A percentile compares a stretch with the other conserved stretches of the same genome.
These are phyloP conservation scores for Sula dactylatra DNA, from an alignment of 2,113 vertebrate genomes.

Conservation along the genomic window DNA sequence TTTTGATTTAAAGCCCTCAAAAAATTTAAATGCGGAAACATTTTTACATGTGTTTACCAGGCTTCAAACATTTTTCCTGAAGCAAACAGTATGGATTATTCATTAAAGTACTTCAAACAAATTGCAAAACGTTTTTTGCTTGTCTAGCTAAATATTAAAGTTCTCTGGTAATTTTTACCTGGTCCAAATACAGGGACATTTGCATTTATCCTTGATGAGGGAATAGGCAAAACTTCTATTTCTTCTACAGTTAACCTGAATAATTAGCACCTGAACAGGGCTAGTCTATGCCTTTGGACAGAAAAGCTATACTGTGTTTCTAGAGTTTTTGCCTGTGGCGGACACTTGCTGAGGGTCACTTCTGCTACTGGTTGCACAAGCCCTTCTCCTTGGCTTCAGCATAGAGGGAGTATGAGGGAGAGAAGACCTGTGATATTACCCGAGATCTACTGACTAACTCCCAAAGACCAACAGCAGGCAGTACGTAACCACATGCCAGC, in stretches of 20 bases:
- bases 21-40: background rate
- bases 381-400: background rate
- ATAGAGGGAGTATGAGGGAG: background rate
- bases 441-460: background rate
- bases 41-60: background rate
- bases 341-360: background rate
- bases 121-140: background rate
- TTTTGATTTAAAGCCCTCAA: background rate
- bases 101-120: background rate
- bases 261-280: background rate
- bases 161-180: background rate
- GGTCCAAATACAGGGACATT: background rate
- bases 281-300: background rate
- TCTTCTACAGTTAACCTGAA: background rate
- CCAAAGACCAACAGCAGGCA: background rate
- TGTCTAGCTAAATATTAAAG: background rate
- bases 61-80: background rate
- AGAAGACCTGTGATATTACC: background rate
- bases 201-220: background rate
- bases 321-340: background rate
- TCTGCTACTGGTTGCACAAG: background rate
- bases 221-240: background rate
- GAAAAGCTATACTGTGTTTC: background rate
- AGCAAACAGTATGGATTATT: background rate
- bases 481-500: background rate